Conservation (phyloP, 2,888 invertebrate species). For the Caenorhabditis sp. region DNA sequence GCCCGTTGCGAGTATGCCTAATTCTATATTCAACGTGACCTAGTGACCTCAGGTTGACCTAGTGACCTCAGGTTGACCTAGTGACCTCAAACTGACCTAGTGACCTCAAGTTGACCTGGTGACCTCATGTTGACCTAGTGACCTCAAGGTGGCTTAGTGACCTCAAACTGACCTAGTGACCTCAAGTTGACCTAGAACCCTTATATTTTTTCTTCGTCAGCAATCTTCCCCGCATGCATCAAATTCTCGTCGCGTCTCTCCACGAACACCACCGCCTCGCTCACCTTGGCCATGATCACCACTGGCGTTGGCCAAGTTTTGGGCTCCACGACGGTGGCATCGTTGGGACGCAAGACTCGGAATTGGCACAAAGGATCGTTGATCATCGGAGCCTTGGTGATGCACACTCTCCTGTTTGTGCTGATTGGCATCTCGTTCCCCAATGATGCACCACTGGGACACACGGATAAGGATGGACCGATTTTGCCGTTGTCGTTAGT, state of each 20-base stretch:
- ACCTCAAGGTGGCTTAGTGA: no score
- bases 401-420: constrained; percentile 27
- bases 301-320: constrained; percentile 55
- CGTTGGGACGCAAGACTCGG: constrained; percentile 19
- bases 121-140: background rate
- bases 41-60: background rate
- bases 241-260: constrained; percentile 44
- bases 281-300: constrained; percentile 36
- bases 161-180: no score
- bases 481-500: constrained; percentile 26
- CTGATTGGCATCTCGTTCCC: constrained; percentile 45
- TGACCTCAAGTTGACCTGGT: background rate
- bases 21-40: background rate
- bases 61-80: no score
- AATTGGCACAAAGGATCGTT: constrained; percentile 23
- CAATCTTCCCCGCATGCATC: constrained; percentile 60
- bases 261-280: constrained; percentile 39
- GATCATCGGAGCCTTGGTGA: background rate
- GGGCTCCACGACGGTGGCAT: constrained; percentile 21
- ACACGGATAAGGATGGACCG: constrained; percentile 37
- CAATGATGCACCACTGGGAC: constrained; percentile 45
- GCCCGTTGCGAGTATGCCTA: no score
- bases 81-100: no score
- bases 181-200: constrained; percentile 83
- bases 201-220: constrained; percentile 19